A percentile compares a stretch with the other conserved stretches of the same genome.
These are phyloP conservation scores for Cynopterus sphinx DNA, from an alignment of 2,797 vertebrate species.

Conservation along the genomic window DNA sequence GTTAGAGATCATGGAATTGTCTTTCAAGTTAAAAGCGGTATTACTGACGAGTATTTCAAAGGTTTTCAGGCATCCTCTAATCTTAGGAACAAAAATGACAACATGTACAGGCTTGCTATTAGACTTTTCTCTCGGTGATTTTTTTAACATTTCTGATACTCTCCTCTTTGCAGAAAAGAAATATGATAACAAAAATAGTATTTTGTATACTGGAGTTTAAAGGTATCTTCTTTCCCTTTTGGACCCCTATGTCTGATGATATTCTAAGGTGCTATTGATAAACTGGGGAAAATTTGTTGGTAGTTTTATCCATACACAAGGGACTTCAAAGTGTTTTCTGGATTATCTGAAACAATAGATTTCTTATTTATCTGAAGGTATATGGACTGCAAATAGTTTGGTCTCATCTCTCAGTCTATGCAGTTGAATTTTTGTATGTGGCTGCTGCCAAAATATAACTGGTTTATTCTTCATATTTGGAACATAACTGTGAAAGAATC, in stretches of 20 bases:
- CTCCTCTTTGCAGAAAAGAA: conserved; percentile 7
- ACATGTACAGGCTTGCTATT: background rate
- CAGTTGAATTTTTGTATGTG: background rate
- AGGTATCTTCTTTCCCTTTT: background rate
- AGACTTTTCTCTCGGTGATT: background rate
- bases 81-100: background rate
- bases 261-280: background rate
- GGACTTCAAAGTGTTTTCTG: background rate
- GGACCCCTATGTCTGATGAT: background rate
- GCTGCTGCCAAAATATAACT: background rate
- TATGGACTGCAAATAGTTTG: background rate
- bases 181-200: background rate
- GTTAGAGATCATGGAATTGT: background rate
- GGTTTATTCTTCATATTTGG: conserved; percentile 25
- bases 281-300: background rate
- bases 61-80: background rate
- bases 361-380: conserved; percentile 41
- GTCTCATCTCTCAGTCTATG: background rate
- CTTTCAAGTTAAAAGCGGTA: background rate
- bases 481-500: background rate
- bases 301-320: background rate
- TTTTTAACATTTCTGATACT: background rate
- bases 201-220: background rate
- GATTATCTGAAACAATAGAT: conserved; percentile 19
- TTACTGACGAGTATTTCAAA: background rate